These are phyloP conservation scores for Charina bottae DNA, from an alignment of 2,113 vertebrate species.

Conservation along the genomic window DNA sequence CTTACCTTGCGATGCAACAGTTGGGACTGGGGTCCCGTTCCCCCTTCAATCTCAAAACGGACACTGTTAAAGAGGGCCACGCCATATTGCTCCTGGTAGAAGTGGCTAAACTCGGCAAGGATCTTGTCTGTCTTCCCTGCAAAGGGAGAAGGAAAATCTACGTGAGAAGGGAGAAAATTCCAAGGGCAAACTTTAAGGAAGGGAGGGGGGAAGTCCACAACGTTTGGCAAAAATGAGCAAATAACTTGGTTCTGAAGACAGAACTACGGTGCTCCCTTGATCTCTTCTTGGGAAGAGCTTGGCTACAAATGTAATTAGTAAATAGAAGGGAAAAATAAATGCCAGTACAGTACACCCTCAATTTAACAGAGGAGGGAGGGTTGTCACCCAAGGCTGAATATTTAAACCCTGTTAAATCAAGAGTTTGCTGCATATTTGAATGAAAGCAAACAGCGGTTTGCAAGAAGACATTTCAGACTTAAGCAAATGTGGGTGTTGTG, in stretches of 20 bases:
- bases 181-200: background rate
- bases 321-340: background rate
- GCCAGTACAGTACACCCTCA: background rate
- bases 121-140: constrained; percentile 82
- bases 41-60: constrained; percentile 91
- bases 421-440: no score
- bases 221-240: background rate
- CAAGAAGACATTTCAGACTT: no score
- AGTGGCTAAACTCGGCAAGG: constrained; percentile 80
- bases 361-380: background rate
- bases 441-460: no score
- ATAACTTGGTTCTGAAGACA: background rate
- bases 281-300: background rate
- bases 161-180: accelerated
- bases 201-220: background rate
- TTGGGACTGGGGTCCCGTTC: constrained; percentile 82
- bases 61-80: constrained; percentile 92
- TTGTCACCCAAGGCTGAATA: no score
- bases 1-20: constrained; percentile 92
- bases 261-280: background rate
- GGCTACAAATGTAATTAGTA: background rate
- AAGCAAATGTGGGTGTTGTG: no score
- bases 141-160: background rate
- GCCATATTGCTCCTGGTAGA: constrained; percentile 87
- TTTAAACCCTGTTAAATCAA: no score